These are phyloP conservation scores for Hirtodrosophila trivittata DNA, from an alignment of 2,888 invertebrate species.

Conservation along the genomic window DNA sequence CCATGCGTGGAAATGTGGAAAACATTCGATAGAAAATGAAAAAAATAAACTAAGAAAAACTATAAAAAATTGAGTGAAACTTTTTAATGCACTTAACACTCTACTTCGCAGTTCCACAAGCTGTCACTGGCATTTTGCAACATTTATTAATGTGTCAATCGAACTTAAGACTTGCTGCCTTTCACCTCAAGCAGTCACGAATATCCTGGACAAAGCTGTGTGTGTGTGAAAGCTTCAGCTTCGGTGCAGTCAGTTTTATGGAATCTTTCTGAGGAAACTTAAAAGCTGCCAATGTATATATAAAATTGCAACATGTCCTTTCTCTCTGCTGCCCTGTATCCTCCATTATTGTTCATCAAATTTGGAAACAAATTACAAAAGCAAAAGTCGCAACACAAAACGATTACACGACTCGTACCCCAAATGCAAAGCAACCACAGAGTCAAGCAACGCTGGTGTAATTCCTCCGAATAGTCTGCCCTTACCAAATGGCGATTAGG, in stretches of 20 bases:
- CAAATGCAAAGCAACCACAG: constrained; percentile 44
- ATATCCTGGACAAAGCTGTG: neutral
- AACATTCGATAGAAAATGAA: constrained; percentile 46
- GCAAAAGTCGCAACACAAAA: constrained; percentile 57
- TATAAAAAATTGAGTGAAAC: constrained; percentile 45
- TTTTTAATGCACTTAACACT: constrained; percentile 77
- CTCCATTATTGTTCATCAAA: constrained; percentile 45
- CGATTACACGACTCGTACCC: constrained; percentile 63
- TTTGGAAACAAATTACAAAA: constrained; percentile 60
- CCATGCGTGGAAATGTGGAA: constrained; percentile 73
- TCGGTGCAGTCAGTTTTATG: no score
- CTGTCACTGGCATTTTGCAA: constrained; percentile 68
- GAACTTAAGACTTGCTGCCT: constrained; percentile 45
- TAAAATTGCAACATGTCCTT: no score
- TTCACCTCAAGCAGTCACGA: neutral
- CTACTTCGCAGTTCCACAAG: constrained; percentile 47
- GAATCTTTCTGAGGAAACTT: no score
- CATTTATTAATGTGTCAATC: constrained; percentile 78
- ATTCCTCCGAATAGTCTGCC: constrained; percentile 38
- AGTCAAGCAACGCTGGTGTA: constrained; percentile 17
- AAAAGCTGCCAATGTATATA: no score
- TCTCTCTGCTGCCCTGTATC: no score
- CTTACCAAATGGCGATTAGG: constrained; percentile 72
- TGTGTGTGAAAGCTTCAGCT: neutral
- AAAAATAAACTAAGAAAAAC: constrained; percentile 21